Percentiles rank a stretch among this genome's conserved stretches.
These are phyloP conservation scores for Urosaurus nigricauda DNA, from an alignment of 2,797 vertebrate genomes.

Conservation along the genomic window DNA sequence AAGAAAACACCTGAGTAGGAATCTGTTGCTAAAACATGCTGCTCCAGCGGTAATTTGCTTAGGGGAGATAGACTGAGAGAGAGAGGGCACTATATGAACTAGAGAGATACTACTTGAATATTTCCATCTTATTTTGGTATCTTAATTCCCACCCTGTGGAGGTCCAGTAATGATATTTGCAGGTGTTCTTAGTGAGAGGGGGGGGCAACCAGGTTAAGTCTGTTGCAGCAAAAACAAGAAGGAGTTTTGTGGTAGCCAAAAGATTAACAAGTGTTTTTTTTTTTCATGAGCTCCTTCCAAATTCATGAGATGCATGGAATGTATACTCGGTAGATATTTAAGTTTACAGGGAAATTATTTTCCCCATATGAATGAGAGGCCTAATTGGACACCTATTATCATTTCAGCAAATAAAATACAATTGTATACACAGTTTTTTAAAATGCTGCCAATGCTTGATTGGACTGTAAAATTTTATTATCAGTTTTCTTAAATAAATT, in stretches of 20 bases:
- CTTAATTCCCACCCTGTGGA: background rate
- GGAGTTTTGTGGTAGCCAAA: no score
- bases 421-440: background rate
- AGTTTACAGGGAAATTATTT: background rate
- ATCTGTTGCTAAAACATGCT: background rate
- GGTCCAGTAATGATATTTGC: no score
- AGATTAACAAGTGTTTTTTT: no score
- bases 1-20: background rate
- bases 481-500: background rate
- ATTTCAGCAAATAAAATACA: background rate
- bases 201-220: no score
- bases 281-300: no score
- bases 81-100: background rate
- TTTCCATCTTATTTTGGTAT: background rate
- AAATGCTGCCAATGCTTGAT: background rate
- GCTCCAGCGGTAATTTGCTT: no score
- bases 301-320: no score
- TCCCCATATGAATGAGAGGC: background rate
- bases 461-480: background rate
- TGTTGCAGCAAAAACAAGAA: no score
- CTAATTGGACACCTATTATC: background rate
- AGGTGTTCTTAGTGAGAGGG: no score
- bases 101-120: background rate
- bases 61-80: background rate
- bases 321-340: no score